Base-by-base conservation (phyloP, 2,113 vertebrate genomes). In the Oryzias curvinotus region DNA sequence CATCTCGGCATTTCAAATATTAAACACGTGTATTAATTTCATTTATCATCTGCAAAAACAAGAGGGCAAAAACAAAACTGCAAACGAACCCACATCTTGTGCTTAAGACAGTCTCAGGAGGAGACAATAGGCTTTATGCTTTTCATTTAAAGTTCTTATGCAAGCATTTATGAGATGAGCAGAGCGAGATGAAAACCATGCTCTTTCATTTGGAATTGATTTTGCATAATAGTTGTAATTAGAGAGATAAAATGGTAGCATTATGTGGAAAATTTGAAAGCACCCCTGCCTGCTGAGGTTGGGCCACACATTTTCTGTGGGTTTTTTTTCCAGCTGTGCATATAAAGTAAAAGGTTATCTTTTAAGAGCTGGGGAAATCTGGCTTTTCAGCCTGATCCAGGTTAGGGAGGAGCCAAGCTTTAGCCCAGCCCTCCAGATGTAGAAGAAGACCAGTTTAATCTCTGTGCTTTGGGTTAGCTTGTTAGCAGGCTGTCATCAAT, bases 41-140 rank as follows among this genome's bases (percentile, higher is more conserved):
- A 91, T 89, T 91, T 88, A 92, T 92, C 88, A 87, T 81, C 81
- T 71, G 81, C 84, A 89, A 86, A 88, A 91, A 89, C 85, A 91
- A 87, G 83, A 82, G 70, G 36, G 84, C 80, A 68, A 73, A 83
- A 91, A 88, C 77, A 87, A 89, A 91, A 89, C 73, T 84, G 84
- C 80, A 82, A 89, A 84, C 77, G 81, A 80, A 51, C 79, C 73
- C 73, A 88, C 82, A 85, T 85, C 75, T 83, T 81, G 79, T 45
- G 66, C 73, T 73, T 3, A 51, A 85, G 65, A 82, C 66, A 47
- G 75, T 88, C 87, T 73, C 71, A 51, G 71, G 78, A 81, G 81
- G 42, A 85, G 62, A 83, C 65, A 64, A 68, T 53, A 65, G 61
- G 65, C 65, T 66, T 77, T 45, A 52, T 54, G 52, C 50, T 36